These are phyloP conservation scores for Fragum sueziense DNA, from an alignment of 2,888 invertebrate genomes.

Conservation along the genomic window DNA sequence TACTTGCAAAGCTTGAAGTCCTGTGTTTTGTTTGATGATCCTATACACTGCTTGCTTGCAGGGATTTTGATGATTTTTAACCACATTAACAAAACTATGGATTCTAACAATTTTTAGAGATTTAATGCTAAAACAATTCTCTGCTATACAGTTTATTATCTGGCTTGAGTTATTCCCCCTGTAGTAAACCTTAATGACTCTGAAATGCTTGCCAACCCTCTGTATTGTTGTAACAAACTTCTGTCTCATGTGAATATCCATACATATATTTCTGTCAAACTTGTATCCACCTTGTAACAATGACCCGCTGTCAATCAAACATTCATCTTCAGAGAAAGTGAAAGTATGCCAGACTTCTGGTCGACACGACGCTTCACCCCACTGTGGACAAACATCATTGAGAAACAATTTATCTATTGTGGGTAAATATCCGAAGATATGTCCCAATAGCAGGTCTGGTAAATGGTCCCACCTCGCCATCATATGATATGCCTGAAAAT, in stretches of 20 bases:
- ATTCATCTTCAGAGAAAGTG: conserved; percentile 35
- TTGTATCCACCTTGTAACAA: not conserved
- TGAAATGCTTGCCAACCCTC: conserved; percentile 48
- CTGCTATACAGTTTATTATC: conserved; percentile 43
- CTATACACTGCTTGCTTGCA: conserved; percentile 39
- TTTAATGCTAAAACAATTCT: conserved; percentile 44
- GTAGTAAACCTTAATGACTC: conserved; percentile 40
- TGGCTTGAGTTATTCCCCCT: conserved; percentile 41
- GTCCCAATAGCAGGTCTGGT: conserved; percentile 56
- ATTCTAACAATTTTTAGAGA: conserved; percentile 29
- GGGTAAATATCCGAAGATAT: conserved; percentile 51
- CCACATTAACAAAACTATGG: conserved; percentile 19
- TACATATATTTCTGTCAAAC: not conserved
- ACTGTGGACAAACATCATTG: conserved; percentile 51
- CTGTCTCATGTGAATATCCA: conserved; percentile 22
- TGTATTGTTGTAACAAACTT: conserved; percentile 29
- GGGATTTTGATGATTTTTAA: conserved; percentile 36
- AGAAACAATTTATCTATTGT: conserved; percentile 47
- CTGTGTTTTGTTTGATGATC: conserved; percentile 50
- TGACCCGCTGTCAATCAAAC: not conserved
- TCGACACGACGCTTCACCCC: conserved; percentile 44
- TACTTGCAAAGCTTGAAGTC: conserved; percentile 39
- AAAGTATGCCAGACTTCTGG: conserved; percentile 57
- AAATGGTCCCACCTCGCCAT: conserved; percentile 51
- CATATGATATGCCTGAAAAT: no score